Percentiles rank a stretch among this genome's conserved stretches.
Evolutionary conservation across 2,888 invertebrate genomes (phyloP).

Genomic region (Drosophila cognata): DNA sequence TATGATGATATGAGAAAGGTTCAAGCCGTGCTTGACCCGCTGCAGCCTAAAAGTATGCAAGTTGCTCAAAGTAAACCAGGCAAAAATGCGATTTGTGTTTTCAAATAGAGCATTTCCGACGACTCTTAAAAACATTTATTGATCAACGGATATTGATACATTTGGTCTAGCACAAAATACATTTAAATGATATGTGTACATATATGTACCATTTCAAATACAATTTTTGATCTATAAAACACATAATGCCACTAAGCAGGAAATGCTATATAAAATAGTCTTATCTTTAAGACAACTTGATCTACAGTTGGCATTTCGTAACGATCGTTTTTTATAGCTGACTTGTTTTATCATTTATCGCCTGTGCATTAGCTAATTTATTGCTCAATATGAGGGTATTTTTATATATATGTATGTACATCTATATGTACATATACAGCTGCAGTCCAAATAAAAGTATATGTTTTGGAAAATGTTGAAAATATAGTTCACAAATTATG

Average conservation of each 20-base stretch:
- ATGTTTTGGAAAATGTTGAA: too few relatives aligned
- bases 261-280: neutral
- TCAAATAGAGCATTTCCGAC: neutral
- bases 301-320: neutral
- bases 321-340: neutral
- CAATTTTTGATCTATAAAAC: neutral
- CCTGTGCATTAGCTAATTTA: neutral
- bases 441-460: too few relatives aligned
- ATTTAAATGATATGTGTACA: neutral
- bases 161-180: neutral
- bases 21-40: slow-evolving; percentile 25
- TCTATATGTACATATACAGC: neutral
- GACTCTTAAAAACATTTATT: neutral
- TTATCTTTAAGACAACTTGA: neutral
- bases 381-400: neutral
- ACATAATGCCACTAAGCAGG: neutral
- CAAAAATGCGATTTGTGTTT: neutral
- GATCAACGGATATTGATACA: neutral
- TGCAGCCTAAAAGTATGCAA: slow-evolving; percentile 68
- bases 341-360: neutral
- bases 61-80: neutral
- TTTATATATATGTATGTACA: neutral
- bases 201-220: neutral
- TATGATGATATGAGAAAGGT: neutral
- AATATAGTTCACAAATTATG: too few relatives aligned